phyloP scores from a whole-genome alignment of 2,888 invertebrate species.

The Caenorhabditis sp. region DNA sequence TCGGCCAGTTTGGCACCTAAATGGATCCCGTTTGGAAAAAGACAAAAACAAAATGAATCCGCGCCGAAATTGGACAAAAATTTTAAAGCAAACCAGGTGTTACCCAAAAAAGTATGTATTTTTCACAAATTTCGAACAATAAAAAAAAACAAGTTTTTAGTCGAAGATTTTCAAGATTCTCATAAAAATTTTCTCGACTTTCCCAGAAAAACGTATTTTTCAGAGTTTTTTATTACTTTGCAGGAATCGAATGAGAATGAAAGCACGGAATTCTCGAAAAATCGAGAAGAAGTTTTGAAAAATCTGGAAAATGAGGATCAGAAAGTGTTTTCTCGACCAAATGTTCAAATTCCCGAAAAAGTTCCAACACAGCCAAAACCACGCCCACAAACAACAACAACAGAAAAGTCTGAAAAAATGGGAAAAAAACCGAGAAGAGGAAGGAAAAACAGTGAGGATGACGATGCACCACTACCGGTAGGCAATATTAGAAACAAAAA shows the following conservation, averaged over 20 bases:
- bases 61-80: constrained; percentile 16
- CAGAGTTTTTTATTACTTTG: no score
- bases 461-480: constrained; percentile 18
- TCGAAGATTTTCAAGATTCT: no score
- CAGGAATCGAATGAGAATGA: no score
- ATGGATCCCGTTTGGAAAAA: constrained; percentile 53
- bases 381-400: not conserved
- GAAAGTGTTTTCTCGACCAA: constrained; percentile 29
- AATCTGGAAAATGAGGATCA: constrained; percentile 10
- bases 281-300: constrained; percentile 26
- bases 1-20: constrained; percentile 43
- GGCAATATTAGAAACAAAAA: not conserved
- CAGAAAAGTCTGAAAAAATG: not conserved
- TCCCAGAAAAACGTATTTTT: no score
- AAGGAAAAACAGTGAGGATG: constrained; percentile 31
- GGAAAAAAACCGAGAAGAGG: constrained; percentile 12
- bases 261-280: constrained; percentile 13
- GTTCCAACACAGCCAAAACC: constrained; percentile 6
- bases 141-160: no score
- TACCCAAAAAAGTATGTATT: constrained; percentile 16
- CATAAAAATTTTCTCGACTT: no score
- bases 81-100: constrained; percentile 42
- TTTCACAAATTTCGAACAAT: no score
- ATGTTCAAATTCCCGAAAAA: constrained; percentile 9
- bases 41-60: not conserved